Evolutionary conservation across 2,888 invertebrate genomes (phyloP).

Genomic region (Lacanobia wlatinum): DNA sequence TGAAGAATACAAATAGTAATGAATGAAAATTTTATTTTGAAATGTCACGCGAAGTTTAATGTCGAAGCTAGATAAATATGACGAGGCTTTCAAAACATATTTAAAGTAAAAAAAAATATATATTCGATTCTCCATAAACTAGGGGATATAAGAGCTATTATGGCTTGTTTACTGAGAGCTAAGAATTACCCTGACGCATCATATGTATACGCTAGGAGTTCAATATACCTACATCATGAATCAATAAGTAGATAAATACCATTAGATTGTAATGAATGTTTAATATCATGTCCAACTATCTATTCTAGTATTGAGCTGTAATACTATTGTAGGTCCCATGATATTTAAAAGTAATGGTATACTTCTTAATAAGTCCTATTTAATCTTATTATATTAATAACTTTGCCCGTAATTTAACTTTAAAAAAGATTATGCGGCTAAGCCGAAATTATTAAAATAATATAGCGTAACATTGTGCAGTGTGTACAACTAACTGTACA

Average conservation of each 20-base stretch:
- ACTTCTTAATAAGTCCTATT: slow-evolving; percentile 4
- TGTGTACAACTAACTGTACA: not conserved
- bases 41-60: slow-evolving; percentile 28
- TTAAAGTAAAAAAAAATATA: slow-evolving; percentile 16
- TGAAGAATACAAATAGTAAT: slow-evolving; percentile 21
- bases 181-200: slow-evolving; percentile 8
- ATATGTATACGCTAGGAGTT: slow-evolving; percentile 2
- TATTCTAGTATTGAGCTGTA: slow-evolving; percentile 19
- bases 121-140: slow-evolving; percentile 2
- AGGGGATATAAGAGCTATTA: not conserved
- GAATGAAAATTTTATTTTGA: slow-evolving; percentile 3
- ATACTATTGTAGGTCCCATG: not conserved
- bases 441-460: not conserved
- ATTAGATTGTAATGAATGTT: slow-evolving; percentile 20
- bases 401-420: not conserved
- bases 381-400: not conserved
- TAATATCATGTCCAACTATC: not conserved
- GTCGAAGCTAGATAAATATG: not conserved
- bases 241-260: slow-evolving; percentile 18
- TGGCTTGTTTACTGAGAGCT: slow-evolving; percentile 2
- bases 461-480: not conserved
- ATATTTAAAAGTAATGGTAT: slow-evolving; percentile 5
- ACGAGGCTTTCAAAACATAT: not conserved
- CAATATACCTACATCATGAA: slow-evolving; percentile 32
- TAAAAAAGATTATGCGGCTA: not conserved